These are phyloP conservation scores for Peucedramus taeniatus DNA, from an alignment of 2,113 vertebrate species.

Conservation along the genomic window DNA sequence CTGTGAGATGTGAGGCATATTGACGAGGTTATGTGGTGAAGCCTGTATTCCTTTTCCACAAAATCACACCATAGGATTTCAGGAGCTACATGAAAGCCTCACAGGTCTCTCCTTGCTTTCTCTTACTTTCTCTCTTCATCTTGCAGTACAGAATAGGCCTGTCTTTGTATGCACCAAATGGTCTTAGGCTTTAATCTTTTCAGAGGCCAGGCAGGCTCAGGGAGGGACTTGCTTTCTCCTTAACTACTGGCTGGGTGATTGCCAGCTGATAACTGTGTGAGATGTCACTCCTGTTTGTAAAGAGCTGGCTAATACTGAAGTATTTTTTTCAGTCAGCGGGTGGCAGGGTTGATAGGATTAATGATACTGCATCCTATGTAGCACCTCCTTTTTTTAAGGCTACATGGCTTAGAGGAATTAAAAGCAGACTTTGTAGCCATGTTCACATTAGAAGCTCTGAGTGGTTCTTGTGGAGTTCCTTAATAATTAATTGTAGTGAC, in stretches of 20 bases:
- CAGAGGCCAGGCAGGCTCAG: not conserved
- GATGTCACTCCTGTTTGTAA: not conserved
- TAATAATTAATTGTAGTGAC: not conserved
- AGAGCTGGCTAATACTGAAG: not conserved
- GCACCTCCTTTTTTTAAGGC: not conserved
- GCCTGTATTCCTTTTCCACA: not conserved
- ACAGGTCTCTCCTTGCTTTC: not conserved
- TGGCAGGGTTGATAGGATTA: constrained; percentile 11
- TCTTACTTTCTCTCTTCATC: not conserved
- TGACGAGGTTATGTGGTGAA: not conserved
- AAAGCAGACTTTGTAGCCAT: not conserved
- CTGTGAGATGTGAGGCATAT: not conserved
- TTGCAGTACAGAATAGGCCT: not conserved
- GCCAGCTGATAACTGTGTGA: not conserved
- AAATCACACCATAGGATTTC: not conserved
- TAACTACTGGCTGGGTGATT: not conserved
- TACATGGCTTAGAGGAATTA: not conserved
- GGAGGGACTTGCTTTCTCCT: not conserved
- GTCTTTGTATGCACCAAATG: not conserved
- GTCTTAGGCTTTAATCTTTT: not conserved
- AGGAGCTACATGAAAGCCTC: not conserved
- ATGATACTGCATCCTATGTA: not conserved
- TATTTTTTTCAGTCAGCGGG: not conserved
- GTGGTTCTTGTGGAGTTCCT: not conserved
- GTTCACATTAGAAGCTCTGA: not conserved